Percentiles rank a stretch among this genome's conserved stretches.
Evolutionary conservation across 2,113 vertebrate genomes (phyloP).

Genomic region (Eclectus roratus): DNA sequence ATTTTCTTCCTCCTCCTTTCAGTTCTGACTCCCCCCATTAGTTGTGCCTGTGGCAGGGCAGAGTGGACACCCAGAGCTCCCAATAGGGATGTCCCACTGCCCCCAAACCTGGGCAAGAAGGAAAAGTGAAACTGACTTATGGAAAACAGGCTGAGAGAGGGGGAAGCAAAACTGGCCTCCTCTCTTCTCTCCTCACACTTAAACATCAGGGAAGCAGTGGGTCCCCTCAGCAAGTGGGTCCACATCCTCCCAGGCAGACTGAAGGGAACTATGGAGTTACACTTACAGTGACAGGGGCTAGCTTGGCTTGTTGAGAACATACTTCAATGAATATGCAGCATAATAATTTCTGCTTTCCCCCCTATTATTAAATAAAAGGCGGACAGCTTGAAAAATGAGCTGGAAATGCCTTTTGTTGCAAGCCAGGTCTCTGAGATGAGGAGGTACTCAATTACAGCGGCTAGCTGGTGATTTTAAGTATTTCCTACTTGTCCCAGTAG

Average conservation of each 20-base stretch:
- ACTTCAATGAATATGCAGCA: neutral
- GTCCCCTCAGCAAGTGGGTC: neutral
- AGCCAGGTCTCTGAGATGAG: neutral
- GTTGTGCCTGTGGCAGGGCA: neutral
- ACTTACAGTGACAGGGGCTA: neutral
- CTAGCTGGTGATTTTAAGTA: neutral
- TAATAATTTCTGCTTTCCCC: neutral
- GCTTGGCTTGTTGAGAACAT: neutral
- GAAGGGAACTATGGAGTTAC: neutral
- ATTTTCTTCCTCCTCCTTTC: neutral
- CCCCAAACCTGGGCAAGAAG: neutral
- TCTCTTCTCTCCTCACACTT: neutral
- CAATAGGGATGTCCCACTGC: neutral
- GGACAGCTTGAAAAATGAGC: neutral
- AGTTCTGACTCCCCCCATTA: neutral
- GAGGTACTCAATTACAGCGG: neutral
- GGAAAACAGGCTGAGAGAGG: neutral
- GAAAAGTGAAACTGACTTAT: neutral
- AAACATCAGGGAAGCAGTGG: neutral
- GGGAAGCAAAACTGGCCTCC: neutral
- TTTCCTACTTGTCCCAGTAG: neutral
- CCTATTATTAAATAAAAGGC: neutral
- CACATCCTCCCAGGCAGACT: neutral
- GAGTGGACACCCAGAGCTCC: fast-evolving
- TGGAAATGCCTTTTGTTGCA: neutral